Base-by-base conservation (phyloP, 2,113 vertebrate species). In the Lethenteron camtschaticum region DNA sequence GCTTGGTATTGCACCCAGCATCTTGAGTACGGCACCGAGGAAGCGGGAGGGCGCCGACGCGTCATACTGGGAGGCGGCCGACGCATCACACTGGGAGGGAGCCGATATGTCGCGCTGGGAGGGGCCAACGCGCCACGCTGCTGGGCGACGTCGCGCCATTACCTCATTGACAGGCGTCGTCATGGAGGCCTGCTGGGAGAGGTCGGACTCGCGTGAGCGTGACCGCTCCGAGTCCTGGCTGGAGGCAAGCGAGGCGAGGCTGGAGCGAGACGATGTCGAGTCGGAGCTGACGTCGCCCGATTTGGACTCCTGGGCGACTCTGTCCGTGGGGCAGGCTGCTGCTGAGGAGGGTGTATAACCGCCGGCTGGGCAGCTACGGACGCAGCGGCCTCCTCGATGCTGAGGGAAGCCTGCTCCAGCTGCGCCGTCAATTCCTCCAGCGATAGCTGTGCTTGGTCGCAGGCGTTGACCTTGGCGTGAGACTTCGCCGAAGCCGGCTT, bases 401-500 rank as follows among this genome's bases (percentile, higher is more conserved):
- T 99, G 76, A 90, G 75, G 2, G 94, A 96, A 10, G 94, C 94
- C 78, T 87, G 88, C 76, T 99, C 94, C 76, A 99, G 78, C 75
- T 96, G 92, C 4, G 90, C 89, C 56, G 92, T 95, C 82, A 99
- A 95, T 76, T 99, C 94, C 56, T 95, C 94, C 78, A 99, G 78
- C 68, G 94, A 96, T 66, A 66, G 63, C 63, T 66, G n/a, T 41
- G 41, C 41, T 41, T 41, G 41, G 41, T 41, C 41, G 41, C 41
- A 41, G 41, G 41, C 41, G 41, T 41, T 41, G 73, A 89, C 85
- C 66, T 92, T 87, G 71, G 86, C 84, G 71, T 83, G 85, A 71
- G 87, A 77, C 75, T 85, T 85, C 78, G 85, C 77, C 72, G 86
- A 82, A 76, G 89, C 79, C n/a, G 81, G 79, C 72, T 85, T 79